Percentiles rank a stretch among this genome's conserved stretches.
Conservation (phyloP, 1,140 invertebrate species). For the Drusus annulatus region DNA sequence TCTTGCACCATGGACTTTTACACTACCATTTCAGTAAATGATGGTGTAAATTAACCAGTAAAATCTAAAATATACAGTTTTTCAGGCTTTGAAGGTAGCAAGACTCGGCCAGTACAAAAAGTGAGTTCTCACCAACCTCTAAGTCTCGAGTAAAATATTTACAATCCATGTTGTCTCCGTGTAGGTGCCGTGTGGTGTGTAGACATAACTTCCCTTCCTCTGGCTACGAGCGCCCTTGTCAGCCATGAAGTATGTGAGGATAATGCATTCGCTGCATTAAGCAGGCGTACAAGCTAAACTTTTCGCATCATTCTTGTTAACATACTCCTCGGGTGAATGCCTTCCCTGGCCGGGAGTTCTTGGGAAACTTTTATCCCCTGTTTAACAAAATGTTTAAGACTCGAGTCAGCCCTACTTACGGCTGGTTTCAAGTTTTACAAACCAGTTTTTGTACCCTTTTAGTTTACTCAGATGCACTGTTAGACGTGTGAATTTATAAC, state of each 20-base stretch:
- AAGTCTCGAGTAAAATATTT: constrained; percentile 1
- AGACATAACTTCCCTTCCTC: background rate
- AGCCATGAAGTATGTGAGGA: constrained; percentile 21
- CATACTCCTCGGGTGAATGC: constrained; percentile 42
- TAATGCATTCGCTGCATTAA: constrained; percentile 57
- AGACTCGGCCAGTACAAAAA: no score
- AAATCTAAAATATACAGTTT: no score
- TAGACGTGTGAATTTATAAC: no score
- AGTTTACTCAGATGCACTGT: no score
- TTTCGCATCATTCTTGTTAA: constrained; percentile 57
- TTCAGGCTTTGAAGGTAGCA: no score
- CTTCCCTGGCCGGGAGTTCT: constrained; percentile 2
- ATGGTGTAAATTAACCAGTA: no score
- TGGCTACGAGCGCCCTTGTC: constrained; percentile 26
- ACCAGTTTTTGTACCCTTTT: no score
- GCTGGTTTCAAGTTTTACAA: no score
- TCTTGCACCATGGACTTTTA: no score
- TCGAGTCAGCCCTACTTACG: background rate
- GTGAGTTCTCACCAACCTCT: no score
- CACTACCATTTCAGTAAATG: no score
- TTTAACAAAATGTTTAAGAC: constrained; percentile 14
- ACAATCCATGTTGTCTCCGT: constrained; percentile 3
- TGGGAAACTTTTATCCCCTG: constrained; percentile 6
- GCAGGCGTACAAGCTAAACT: constrained; percentile 34
- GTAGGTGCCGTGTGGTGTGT: background rate